Percentiles rank a stretch among this genome's conserved stretches.
phyloP scores from a whole-genome alignment of 2,888 invertebrate species.

The Ganaspis brasiliensis region DNA sequence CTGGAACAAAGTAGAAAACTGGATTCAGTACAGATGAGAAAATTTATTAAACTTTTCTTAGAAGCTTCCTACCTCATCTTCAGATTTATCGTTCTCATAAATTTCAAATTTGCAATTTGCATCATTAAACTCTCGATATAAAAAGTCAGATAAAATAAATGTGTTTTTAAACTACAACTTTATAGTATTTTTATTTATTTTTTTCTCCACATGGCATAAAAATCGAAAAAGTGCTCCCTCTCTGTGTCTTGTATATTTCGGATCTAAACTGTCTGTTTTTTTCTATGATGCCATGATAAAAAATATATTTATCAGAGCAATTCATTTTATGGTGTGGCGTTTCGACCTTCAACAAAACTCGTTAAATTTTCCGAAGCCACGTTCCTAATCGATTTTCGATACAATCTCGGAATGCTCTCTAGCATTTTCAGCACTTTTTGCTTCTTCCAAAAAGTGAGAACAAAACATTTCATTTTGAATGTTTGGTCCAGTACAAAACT shows the following conservation, averaged over 20 bases:
- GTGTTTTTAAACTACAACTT: too few species aligned
- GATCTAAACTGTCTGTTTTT: too few species aligned
- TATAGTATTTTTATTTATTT: too few species aligned
- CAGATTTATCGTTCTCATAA: slow-evolving; percentile 1
- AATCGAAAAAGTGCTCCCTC: too few species aligned
- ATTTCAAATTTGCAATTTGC: slow-evolving; percentile 10
- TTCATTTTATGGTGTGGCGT: slow-evolving; percentile 22
- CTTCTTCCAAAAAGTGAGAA: slow-evolving; percentile 21
- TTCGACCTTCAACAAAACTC: slow-evolving; percentile 36
- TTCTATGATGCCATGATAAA: too few species aligned
- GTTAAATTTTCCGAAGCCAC: slow-evolving; percentile 25
- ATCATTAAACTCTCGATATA: background rate
- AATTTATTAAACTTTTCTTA: background rate
- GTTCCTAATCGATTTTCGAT: slow-evolving; percentile 40
- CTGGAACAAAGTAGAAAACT: background rate
- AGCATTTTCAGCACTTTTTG: slow-evolving; percentile 28
- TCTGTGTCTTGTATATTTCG: too few species aligned
- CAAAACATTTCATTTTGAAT: slow-evolving; percentile 14
- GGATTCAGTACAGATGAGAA: background rate
- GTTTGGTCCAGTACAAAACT: slow-evolving; percentile 24
- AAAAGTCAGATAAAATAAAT: slow-evolving; percentile 4
- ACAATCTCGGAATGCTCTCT: slow-evolving; percentile 17
- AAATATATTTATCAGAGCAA: background rate
- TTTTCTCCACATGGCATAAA: too few species aligned
- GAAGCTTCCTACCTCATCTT: background rate